Base-by-base conservation (phyloP, 2,888 invertebrate species). In the Ichneumon xanthorius region DNA sequence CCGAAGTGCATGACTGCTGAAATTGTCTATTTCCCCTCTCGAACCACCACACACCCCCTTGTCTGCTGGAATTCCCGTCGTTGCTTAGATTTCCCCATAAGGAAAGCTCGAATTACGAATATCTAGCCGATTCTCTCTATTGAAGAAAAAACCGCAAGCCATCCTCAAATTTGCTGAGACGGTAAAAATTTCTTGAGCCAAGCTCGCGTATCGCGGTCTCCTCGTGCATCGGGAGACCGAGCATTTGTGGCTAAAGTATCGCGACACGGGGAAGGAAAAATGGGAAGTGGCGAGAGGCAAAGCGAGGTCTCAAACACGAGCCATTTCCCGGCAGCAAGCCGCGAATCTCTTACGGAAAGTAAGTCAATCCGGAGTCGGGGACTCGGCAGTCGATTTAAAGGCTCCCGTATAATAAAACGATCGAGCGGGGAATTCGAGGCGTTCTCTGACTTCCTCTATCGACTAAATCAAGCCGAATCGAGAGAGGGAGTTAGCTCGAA, bases 351-450 rank as follows among this genome's bases (percentile, higher is more conserved):
- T 82, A 73, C 72, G 82, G 58, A 82, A 80, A 86, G 80, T 86
- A 86, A 87, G 83, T 88, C 88, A 88, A 88, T 88, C 85, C 81
- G 77, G 72, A 86, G 82, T 77, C 73, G 83, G 82, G 76, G 81
- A 63, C 70, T 82, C 71, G 63, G 80, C 81, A 84, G 87, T 88
- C 88, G 87, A 88, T 88, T 89, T 89, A 89, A 86, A 87, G 87
- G 84, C 86, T 88, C 80, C 78, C 68, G 88, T 89, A 88, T 89
- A 89, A 88, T 89, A 88, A 89, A 89, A 88, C 89, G 89, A 89
- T 89, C 86, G 70, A 86, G 80, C 63, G 73, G 86, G 76, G 86
- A 86, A 87, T 88, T 86, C 86, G 76, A 78, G 85, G 85, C 68
- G 85, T 77, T 83, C 80, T 80, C 82, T 48, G 77, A 83, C 68